Percentiles rank a stretch among this genome's conserved stretches.
These are phyloP conservation scores for Chelonoidis abingdonii DNA, from an alignment of 2,113 vertebrate genomes.

Conservation along the genomic window DNA sequence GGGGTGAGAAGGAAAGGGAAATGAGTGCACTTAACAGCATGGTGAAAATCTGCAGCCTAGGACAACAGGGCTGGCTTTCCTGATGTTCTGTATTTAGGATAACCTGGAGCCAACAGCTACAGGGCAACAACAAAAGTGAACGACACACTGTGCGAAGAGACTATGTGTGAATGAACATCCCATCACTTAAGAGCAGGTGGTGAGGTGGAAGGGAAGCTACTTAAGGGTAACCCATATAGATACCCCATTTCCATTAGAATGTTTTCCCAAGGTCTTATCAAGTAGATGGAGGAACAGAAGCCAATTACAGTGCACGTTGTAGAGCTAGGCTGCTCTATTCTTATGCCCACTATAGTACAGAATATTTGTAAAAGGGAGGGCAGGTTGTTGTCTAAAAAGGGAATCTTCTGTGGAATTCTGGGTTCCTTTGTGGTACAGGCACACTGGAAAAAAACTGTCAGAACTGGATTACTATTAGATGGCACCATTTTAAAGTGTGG, in stretches of 20 bases:
- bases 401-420: background rate
- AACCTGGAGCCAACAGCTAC: background rate
- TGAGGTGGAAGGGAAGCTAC: background rate
- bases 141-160: background rate
- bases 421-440: no score
- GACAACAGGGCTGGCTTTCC: background rate
- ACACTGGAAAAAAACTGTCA: background rate
- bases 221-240: background rate
- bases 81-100: background rate
- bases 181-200: background rate
- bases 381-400: background rate
- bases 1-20: background rate
- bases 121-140: background rate
- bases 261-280: background rate
- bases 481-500: background rate
- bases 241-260: background rate
- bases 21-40: background rate
- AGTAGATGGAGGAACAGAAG: background rate
- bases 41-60: background rate
- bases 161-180: background rate
- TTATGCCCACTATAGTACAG: background rate
- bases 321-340: background rate
- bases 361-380: background rate
- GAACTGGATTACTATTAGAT: background rate
- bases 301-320: background rate